Base-by-base conservation (phyloP, 1,140 invertebrate genomes). In the Heliothis virescens region DNA sequence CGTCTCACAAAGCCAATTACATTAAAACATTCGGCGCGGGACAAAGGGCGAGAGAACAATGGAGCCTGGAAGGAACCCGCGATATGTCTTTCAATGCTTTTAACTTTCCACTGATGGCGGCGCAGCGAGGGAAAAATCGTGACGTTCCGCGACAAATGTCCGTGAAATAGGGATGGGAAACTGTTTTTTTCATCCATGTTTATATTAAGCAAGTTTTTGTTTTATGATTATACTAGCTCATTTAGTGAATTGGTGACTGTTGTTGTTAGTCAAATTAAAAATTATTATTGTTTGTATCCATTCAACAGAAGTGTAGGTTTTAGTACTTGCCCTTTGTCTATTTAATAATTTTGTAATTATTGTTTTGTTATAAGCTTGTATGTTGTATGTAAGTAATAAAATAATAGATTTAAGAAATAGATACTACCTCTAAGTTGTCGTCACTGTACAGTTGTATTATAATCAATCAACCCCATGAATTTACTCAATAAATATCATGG, bases 1-100 rank as follows among this genome's bases (percentile, higher is more conserved):
- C 87, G 80, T 87, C 85, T 85, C 88, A 92, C 91, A 92, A 94
- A 92, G 92, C 92, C 92, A 94, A 94, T 94, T 94, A 94, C 92
- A 94, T 94, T 94, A 94, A 94, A 94, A 94, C 92, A 93, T 94
- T 93, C 90, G 90, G 85, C 69, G 69, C 86, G 87, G 89, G 87
- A 93, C 91, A 93, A 92, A 92, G 91, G 92, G 90, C 91, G 88
- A 86, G 82, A 91, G 91, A 92, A 94, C 92, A 93, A 94, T 93
- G 89, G 85, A 85, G 81, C 83, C 82, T 85, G 89, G 85, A 91
- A 92, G 86, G 89, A 92, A 87, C 91, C 86, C 91, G 91, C 91
- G 92, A 94, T 93, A 93, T 91, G 93, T 94, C 93, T 94, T 92
- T 93, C 93, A 93, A 94, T 93, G 93, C 93, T 94, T 94, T 94